Percentiles rank a stretch among this genome's conserved stretches.
Conservation (phyloP, 2,797 vertebrate species). For the Crossoptilon crossoptilon region DNA sequence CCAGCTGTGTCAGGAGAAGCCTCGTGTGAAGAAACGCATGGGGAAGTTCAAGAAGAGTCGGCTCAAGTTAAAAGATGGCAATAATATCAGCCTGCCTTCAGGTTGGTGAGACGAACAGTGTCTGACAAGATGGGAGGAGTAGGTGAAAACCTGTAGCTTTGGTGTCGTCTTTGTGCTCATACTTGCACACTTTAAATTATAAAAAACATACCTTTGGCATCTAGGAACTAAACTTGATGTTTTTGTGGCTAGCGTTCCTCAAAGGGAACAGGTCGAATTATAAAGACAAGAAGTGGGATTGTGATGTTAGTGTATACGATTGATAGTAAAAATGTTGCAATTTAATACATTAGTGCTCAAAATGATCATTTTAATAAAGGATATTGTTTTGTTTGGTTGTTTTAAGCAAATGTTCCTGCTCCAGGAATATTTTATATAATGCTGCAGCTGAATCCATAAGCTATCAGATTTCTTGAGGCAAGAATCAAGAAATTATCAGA, state of each 20-base stretch:
- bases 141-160: background rate
- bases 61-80: conserved; percentile 93
- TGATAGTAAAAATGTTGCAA: background rate
- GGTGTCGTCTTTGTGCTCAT: background rate
- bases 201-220: background rate
- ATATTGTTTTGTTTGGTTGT: no score
- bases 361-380: background rate
- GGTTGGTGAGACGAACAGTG: conserved; percentile 78
- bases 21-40: conserved; percentile 93
- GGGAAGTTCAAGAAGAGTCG: conserved; percentile 94
- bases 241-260: background rate
- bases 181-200: background rate
- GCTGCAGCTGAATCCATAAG: background rate
- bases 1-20: conserved; percentile 97
- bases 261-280: background rate
- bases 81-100: conserved; percentile 95
- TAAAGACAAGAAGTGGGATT: background rate
- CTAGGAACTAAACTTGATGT: background rate
- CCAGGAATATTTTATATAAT: background rate
- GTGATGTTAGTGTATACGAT: background rate
- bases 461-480: background rate
- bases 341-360: background rate
- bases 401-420: background rate
- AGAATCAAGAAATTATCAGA: background rate
- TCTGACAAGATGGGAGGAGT: background rate